phyloP scores from a whole-genome alignment of 2,797 vertebrate species.

The Dermochelys coriacea region DNA sequence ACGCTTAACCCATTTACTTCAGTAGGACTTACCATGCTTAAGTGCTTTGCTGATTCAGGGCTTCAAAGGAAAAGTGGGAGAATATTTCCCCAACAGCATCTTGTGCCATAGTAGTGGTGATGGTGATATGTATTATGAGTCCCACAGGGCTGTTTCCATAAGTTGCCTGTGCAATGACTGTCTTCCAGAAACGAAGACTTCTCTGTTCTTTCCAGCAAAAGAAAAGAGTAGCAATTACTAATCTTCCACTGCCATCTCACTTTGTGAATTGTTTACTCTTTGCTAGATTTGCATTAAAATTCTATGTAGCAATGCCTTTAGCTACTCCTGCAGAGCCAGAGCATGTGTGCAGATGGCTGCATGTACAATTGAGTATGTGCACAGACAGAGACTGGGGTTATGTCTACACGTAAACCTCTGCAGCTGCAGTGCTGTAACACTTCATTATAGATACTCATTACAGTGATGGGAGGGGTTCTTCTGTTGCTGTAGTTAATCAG shows the following conservation, averaged over 20 bases:
- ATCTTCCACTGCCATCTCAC: neutral
- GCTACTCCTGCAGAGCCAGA: neutral
- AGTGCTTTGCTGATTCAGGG: neutral
- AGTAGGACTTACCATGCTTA: neutral
- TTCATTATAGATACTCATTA: neutral
- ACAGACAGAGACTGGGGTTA: neutral
- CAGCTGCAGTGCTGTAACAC: neutral
- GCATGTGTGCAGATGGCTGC: neutral
- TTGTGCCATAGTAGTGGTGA: neutral
- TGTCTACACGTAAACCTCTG: neutral
- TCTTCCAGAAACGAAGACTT: neutral
- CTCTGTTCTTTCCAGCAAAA: neutral
- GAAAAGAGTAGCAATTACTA: neutral
- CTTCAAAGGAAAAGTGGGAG: neutral
- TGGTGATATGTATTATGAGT: rapidly evolving
- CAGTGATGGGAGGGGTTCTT: no score
- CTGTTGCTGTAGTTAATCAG: neutral
- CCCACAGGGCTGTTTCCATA: neutral
- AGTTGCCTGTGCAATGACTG: neutral
- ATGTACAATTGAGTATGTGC: neutral
- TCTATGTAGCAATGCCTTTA: neutral
- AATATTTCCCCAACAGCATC: neutral
- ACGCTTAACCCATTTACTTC: neutral
- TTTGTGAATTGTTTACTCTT: neutral
- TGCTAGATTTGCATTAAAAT: neutral